Base-by-base conservation (phyloP, 2,113 vertebrate genomes). In the Sphaerodactylus townsendi region DNA sequence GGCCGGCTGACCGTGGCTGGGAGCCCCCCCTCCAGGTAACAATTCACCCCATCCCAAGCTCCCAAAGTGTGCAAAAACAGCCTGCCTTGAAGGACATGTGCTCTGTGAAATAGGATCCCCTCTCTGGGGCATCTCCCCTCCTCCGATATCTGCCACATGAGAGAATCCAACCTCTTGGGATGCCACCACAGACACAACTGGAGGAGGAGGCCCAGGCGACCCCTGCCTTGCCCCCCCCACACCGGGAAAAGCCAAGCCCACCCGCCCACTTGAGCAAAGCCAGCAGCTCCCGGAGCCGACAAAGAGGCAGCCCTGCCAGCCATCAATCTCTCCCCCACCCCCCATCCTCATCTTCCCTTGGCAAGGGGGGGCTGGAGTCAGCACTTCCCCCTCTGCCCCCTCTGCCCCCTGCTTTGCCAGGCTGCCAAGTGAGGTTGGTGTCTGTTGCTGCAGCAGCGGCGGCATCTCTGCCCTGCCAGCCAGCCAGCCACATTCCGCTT, bases 381-480 rank as follows among this genome's bases (percentile, higher is more conserved):
- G 2, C 0, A 0, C 39, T 46, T 2, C 56, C 5, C 9, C 50
- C n/a, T n/a, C n/a, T n/a, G n/a, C n/a, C n/a, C n/a, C 46, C 50
- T 1, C 0, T 1, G 1, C 48, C 59, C 50, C n/a, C 5, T 0
- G 0, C 46, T n/a, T 35, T 33, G 72, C 37, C n/a, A 11, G 4
- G n/a, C 77, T 10, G 53, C 5, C 21, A 23, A 66, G 53, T 25
- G 17, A 0, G n/a, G 14, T 46, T 46, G 17, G 25, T 59, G 48
- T 21, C 19, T 53, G 6, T 39, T 68, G 15, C 66, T 3, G 79
- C 3, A 0, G 28, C 59, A 28, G 59, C 76, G 3, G 37, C 75
- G 28, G 37, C 75, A 39, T 28, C 37, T 11, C 35, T 64, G 30
- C 35, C 79, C 33, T 15, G 13, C 79, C 78, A 4, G 78, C 10